Percentiles rank a stretch among this genome's conserved stretches.
Evolutionary conservation across 2,113 vertebrate genomes (phyloP).

Genomic region (Grus americana): DNA sequence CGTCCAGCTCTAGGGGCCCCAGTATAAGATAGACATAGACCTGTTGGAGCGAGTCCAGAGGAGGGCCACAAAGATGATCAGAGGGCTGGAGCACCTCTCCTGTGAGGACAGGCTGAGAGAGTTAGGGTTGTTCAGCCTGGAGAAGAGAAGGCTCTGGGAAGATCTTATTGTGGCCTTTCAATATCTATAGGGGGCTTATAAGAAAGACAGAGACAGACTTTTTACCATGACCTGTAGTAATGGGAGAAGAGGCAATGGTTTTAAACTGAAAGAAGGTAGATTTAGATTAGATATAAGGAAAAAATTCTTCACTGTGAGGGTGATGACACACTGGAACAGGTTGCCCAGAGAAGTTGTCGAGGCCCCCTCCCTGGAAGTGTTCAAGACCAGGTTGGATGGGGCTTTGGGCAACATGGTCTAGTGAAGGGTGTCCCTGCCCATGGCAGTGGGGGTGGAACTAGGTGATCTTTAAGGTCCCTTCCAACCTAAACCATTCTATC

Average conservation of each 20-base stretch:
- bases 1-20: not conserved
- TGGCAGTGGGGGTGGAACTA: rapidly evolving
- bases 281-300: not conserved
- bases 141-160: not conserved
- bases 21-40: not conserved
- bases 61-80: not conserved
- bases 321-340: not conserved
- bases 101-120: not conserved
- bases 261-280: not conserved
- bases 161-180: not conserved
- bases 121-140: not conserved
- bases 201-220: not conserved
- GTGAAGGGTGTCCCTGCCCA: not conserved
- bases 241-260: not conserved
- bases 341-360: not conserved
- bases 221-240: not conserved
- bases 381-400: not conserved
- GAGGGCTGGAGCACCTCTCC: not conserved
- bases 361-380: not conserved
- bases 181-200: rapidly evolving
- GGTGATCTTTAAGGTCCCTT: not conserved
- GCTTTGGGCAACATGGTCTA: not conserved
- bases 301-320: not conserved
- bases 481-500: not conserved
- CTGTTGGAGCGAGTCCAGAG: rapidly evolving